Evolutionary conservation across 2,797 vertebrate species (phyloP).

Genomic region (Buphagus erythrorhynchus): DNA sequence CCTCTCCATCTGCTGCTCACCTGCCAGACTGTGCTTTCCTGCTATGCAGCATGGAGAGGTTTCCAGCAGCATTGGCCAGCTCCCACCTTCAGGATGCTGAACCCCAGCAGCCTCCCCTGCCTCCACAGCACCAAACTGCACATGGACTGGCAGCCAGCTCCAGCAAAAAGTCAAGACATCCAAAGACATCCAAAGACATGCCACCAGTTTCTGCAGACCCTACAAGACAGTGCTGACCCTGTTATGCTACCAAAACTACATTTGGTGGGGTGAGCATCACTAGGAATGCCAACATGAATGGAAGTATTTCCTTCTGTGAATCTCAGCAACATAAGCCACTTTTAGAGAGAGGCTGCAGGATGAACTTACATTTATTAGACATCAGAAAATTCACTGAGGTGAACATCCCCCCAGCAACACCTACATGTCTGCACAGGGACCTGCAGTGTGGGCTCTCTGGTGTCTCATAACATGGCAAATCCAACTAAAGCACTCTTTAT

Average conservation of each 20-base stretch:
- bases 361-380: not conserved
- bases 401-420: not conserved
- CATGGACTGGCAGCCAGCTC: not conserved
- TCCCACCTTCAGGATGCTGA: not conserved
- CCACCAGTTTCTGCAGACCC: not conserved
- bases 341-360: not conserved
- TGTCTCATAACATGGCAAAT: not conserved
- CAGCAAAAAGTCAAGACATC: not conserved
- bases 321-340: not conserved
- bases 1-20: not conserved
- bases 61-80: not conserved
- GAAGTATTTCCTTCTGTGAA: not conserved
- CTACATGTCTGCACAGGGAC: not conserved
- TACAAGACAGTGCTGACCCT: not conserved
- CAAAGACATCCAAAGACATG: too few relatives aligned
- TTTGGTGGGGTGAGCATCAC: not conserved
- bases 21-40: not conserved
- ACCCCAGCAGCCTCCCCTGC: not conserved
- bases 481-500: slow-evolving; percentile 18
- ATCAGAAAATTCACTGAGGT: not conserved
- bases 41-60: accelerated
- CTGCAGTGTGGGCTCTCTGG: not conserved
- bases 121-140: not conserved
- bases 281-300: not conserved
- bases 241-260: not conserved